Percentiles rank a stretch among this genome's conserved stretches.
Evolutionary conservation across 1,140 invertebrate genomes (phyloP).

Genomic region (Agrypnia vestita): DNA sequence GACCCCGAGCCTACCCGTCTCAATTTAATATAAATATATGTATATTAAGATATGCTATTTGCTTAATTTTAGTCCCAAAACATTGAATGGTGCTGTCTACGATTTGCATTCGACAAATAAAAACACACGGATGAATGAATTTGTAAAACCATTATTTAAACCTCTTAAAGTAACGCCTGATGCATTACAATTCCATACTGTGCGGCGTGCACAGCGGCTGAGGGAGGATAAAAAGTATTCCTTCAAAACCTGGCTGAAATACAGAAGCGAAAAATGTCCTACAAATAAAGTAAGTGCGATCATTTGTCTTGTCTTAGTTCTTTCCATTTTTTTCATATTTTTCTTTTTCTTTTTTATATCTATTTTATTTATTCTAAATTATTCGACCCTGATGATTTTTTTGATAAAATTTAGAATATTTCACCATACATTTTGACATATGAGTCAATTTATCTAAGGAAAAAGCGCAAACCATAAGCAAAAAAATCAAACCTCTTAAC

Average conservation of each 20-base stretch:
- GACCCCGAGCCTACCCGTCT: neutral
- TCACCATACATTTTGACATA: too few relatives aligned
- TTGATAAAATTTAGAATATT: too few relatives aligned
- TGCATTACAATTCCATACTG: slow-evolving; percentile 48
- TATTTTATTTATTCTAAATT: too few relatives aligned
- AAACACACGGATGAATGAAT: neutral
- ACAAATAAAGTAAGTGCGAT: slow-evolving; percentile 26
- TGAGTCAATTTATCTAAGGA: too few relatives aligned
- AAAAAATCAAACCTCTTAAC: too few relatives aligned
- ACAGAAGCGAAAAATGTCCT: slow-evolving; percentile 36
- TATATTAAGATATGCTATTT: neutral
- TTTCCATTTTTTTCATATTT: neutral
- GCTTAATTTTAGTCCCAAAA: neutral
- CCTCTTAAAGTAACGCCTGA: slow-evolving; percentile 31
- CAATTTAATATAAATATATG: neutral
- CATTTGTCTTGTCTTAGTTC: neutral
- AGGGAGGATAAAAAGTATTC: slow-evolving; percentile 10
- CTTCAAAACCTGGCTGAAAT: slow-evolving; percentile 40
- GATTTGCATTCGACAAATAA: neutral
- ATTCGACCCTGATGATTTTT: too few relatives aligned
- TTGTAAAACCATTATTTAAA: slow-evolving; percentile 33
- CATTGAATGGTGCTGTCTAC: neutral
- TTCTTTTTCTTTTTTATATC: too few relatives aligned
- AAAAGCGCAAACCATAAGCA: too few relatives aligned
- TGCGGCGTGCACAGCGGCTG: slow-evolving; percentile 36